Percentiles rank a stretch among this genome's conserved stretches.
Conservation (phyloP, 2,113 vertebrate species). For the Deroptyus accipitrinus region DNA sequence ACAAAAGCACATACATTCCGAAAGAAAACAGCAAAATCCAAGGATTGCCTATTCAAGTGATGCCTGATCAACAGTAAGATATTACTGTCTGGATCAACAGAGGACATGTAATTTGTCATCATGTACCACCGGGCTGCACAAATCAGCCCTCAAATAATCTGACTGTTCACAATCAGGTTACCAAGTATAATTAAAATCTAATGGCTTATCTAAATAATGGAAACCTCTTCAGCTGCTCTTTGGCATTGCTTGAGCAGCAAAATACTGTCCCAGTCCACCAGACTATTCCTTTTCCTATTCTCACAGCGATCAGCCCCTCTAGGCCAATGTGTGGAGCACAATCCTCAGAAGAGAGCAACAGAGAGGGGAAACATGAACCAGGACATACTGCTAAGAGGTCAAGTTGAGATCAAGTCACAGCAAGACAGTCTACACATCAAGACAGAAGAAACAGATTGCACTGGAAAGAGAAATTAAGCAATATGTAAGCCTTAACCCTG, state of each 20-base stretch:
- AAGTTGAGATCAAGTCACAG: background rate
- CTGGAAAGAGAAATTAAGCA: background rate
- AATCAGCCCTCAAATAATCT: background rate
- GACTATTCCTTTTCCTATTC: background rate
- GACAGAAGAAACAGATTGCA: background rate
- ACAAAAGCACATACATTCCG: background rate
- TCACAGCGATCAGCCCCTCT: background rate
- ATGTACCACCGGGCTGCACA: background rate
- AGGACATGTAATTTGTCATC: background rate
- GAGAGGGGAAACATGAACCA: background rate
- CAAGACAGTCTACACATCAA: background rate
- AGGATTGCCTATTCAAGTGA: background rate
- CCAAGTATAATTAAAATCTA: background rate
- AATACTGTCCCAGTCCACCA: background rate
- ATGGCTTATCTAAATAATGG: background rate
- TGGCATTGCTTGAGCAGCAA: background rate
- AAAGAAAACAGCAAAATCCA: background rate
- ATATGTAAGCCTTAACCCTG: background rate
- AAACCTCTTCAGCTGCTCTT: background rate
- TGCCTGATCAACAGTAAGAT: background rate
- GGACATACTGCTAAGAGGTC: background rate
- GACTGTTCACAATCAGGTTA: background rate
- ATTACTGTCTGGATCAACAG: background rate
- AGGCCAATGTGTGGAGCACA: accelerated
- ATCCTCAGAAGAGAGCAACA: background rate